phyloP scores from a whole-genome alignment of 2,113 vertebrate genomes.

The Fukomys damarensis region DNA sequence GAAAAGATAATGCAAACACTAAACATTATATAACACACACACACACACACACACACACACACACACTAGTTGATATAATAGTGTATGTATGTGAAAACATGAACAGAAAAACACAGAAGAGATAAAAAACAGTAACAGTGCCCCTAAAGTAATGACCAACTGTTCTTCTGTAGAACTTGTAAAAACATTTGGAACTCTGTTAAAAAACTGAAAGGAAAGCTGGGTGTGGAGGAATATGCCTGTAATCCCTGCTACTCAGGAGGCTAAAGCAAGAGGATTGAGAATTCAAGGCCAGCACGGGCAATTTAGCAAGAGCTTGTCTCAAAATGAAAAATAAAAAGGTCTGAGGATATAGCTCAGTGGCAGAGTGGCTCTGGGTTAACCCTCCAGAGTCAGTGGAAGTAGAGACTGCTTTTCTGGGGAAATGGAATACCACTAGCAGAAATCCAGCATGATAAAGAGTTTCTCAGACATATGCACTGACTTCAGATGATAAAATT shows the following conservation, averaged over 20 bases:
- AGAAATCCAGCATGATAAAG: neutral
- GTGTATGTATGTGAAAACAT: neutral
- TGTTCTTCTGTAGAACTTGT: neutral
- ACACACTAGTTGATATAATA: neutral
- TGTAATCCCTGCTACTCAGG: neutral
- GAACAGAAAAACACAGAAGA: neutral
- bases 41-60: neutral
- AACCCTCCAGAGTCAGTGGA: neutral
- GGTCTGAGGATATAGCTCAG: neutral
- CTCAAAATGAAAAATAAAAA: neutral
- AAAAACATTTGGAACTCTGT: neutral
- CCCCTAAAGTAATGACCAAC: neutral
- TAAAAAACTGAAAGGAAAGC: neutral
- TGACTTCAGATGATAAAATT: constrained; percentile 7
- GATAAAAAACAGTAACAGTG: neutral
- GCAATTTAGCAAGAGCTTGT: neutral
- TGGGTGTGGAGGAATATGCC: neutral
- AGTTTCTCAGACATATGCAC: neutral
- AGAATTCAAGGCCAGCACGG: neutral
- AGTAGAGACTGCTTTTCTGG: neutral
- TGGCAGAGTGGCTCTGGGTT: neutral
- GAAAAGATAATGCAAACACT: neutral
- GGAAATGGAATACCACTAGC: neutral
- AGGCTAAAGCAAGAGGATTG: neutral
- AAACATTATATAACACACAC: neutral